Conservation (phyloP, 2,888 invertebrate species). For the Orgyia antiqua region DNA sequence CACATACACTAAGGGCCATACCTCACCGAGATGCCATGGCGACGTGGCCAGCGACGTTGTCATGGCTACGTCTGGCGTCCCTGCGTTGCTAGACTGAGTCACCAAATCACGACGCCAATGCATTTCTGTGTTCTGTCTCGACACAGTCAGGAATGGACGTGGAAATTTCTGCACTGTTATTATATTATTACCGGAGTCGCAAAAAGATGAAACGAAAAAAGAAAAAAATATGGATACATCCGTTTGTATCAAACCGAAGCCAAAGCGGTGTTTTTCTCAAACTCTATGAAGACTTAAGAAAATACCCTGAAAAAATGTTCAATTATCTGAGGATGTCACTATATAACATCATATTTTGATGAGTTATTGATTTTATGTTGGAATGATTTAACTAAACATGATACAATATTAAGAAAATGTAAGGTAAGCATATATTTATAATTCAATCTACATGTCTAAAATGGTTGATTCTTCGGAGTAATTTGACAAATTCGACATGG, state of each 20-base stretch:
- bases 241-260: constrained; percentile 11
- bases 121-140: constrained; percentile 6
- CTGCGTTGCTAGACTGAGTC: constrained; percentile 14
- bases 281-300: constrained; percentile 17
- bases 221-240: constrained; percentile 12
- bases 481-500: constrained; percentile 11
- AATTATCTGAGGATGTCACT: constrained; percentile 19
- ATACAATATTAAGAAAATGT: constrained; percentile 22
- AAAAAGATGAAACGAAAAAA: constrained; percentile 6
- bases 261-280: constrained; percentile 12
- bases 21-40: not conserved
- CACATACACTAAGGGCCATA: not conserved
- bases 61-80: constrained; percentile 10
- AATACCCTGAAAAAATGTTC: constrained; percentile 17
- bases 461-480: constrained; percentile 11
- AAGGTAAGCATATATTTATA: not conserved
- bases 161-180: constrained; percentile 2
- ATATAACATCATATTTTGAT: constrained; percentile 18
- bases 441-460: constrained; percentile 13
- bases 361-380: constrained; percentile 19
- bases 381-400: constrained; percentile 17
- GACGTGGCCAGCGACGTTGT: constrained; percentile 7
- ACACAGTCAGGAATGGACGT: constrained; percentile 6
- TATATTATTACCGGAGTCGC: constrained; percentile 4
- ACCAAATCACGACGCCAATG: constrained; percentile 14